Evolutionary conservation across 2,888 invertebrate species (phyloP).

Genomic region (Eledone cirrhosa): DNA sequence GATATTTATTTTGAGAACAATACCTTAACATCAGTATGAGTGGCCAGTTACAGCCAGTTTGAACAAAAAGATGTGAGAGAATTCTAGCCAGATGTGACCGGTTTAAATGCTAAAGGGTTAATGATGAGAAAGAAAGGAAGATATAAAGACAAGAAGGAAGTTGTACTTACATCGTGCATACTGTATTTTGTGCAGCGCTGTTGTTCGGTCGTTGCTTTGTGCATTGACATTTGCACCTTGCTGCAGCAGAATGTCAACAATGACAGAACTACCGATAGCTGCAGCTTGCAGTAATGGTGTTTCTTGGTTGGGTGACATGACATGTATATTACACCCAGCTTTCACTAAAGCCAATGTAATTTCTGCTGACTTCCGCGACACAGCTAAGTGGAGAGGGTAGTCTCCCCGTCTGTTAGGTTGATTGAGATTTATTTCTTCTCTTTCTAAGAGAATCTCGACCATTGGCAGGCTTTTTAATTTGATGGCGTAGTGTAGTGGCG

Average conservation of each 20-base stretch:
- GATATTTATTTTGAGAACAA: too few relatives aligned
- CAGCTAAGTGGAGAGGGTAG: slow-evolving; percentile 43
- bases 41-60: too few relatives aligned
- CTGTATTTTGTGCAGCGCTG: slow-evolving; percentile 32
- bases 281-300: slow-evolving; percentile 31
- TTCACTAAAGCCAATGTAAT: slow-evolving; percentile 40
- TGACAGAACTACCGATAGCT: slow-evolving; percentile 18
- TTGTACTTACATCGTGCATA: slow-evolving; percentile 30
- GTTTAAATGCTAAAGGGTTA: too few relatives aligned
- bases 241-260: slow-evolving; percentile 28
- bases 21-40: too few relatives aligned
- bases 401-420: slow-evolving; percentile 40
- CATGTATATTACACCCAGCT: slow-evolving; percentile 39
- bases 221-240: slow-evolving; percentile 34
- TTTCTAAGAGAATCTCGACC: slow-evolving; percentile 4
- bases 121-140: too few relatives aligned
- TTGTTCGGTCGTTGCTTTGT: slow-evolving; percentile 24
- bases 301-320: slow-evolving; percentile 25
- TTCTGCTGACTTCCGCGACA: slow-evolving; percentile 39
- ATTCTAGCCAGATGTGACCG: too few relatives aligned
- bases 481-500: slow-evolving; percentile 27
- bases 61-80: too few relatives aligned
- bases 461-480: background rate
- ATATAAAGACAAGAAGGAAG: background rate
- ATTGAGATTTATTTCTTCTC: slow-evolving; percentile 31